phyloP scores from a whole-genome alignment of 2,888 invertebrate species.

The Podabrus alpinus region DNA sequence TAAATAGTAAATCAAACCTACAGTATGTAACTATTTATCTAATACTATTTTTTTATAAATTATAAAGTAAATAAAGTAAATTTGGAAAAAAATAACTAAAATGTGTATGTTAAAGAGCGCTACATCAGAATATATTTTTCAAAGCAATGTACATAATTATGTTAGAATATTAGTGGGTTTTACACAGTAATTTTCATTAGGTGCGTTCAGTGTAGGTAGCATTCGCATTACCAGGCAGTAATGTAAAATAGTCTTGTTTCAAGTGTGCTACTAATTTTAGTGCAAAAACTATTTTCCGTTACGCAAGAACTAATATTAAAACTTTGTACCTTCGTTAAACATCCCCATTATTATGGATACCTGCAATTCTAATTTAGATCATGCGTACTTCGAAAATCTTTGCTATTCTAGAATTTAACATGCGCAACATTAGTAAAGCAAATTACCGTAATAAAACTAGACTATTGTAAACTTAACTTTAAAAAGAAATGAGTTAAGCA shows the following conservation, averaged over 20 bases:
- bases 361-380: background rate
- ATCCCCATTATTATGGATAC: background rate
- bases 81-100: too few relatives aligned
- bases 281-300: background rate
- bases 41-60: too few relatives aligned
- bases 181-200: background rate
- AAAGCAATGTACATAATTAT: background rate
- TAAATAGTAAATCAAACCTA: too few relatives aligned
- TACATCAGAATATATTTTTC: background rate
- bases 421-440: background rate
- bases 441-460: background rate
- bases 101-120: background rate
- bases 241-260: background rate
- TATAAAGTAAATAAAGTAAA: too few relatives aligned
- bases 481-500: background rate
- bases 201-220: background rate
- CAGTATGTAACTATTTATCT: too few relatives aligned
- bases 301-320: background rate
- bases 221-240: background rate
- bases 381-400: background rate
- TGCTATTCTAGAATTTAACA: background rate
- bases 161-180: background rate
- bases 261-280: background rate
- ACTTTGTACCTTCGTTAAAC: too few relatives aligned
- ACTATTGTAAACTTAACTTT: background rate